phyloP scores from a whole-genome alignment of 2,797 vertebrate genomes.

The Scomberomorus guttatus region DNA sequence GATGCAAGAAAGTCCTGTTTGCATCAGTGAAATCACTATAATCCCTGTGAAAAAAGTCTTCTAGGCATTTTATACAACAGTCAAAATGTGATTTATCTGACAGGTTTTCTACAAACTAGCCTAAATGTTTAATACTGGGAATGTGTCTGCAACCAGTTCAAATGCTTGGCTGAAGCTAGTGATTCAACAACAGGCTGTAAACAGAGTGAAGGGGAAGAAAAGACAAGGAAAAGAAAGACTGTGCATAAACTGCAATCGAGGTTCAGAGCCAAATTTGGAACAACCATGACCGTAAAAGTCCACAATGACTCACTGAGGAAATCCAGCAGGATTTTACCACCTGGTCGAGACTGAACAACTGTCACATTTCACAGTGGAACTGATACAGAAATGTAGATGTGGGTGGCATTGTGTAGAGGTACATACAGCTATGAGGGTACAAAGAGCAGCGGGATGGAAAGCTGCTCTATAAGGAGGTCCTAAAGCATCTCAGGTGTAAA shows the following conservation, averaged over 20 bases:
- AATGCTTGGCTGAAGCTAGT: conserved; percentile 21
- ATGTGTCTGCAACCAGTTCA: conserved; percentile 21
- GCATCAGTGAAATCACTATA: neutral
- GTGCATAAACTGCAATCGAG: neutral
- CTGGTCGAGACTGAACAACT: neutral
- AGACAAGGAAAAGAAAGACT: neutral
- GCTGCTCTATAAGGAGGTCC: neutral
- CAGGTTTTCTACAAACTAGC: neutral
- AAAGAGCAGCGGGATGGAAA: neutral
- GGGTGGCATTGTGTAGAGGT: neutral
- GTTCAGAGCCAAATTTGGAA: neutral
- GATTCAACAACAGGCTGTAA: conserved; percentile 51
- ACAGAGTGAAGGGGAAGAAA: conserved; percentile 39
- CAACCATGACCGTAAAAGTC: conserved; percentile 42
- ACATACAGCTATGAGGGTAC: neutral
- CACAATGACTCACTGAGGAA: conserved; percentile 11
- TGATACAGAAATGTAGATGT: neutral
- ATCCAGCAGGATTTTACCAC: neutral
- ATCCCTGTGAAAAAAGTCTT: conserved; percentile 9
- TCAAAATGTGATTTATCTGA: conserved; percentile 7
- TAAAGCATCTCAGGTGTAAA: neutral
- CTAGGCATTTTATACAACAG: neutral
- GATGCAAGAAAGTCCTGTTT: neutral
- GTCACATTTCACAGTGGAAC: neutral
- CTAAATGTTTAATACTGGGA: conserved; percentile 1